Evolutionary conservation across 1,140 invertebrate species (phyloP).

Genomic region (Diorhabda sublineata): DNA sequence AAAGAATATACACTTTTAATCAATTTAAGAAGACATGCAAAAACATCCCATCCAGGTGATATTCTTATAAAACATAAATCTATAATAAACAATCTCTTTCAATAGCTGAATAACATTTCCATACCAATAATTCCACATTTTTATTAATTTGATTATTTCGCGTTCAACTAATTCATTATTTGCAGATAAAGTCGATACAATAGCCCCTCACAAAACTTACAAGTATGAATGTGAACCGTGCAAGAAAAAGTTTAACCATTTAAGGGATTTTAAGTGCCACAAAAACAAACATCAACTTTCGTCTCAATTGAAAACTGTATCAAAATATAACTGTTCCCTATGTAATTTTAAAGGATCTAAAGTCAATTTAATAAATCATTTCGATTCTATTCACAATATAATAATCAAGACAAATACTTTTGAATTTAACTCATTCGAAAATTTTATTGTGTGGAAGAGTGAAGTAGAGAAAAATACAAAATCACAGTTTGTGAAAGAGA

Average conservation of each 20-base stretch:
- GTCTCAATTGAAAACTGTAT: background rate
- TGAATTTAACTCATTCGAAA: background rate
- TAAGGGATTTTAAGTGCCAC: background rate
- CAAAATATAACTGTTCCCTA: conserved; percentile 15
- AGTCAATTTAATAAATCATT: conserved; percentile 13
- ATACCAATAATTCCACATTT: too few relatives aligned
- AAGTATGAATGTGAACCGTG: background rate
- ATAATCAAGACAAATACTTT: background rate
- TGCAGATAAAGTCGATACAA: background rate
- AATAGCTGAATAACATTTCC: too few relatives aligned
- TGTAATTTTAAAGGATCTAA: conserved; percentile 13
- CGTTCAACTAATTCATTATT: too few relatives aligned
- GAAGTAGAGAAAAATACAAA: conserved; percentile 15
- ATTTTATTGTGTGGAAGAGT: conserved; percentile 7
- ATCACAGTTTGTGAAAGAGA: conserved; percentile 4
- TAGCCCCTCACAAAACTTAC: conserved; percentile 3
- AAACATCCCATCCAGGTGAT: conserved; percentile 4
- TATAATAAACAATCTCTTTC: too few relatives aligned
- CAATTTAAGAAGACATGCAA: background rate
- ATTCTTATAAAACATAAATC: too few relatives aligned
- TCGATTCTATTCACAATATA: conserved; percentile 14
- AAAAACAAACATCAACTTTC: background rate
- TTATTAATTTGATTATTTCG: too few relatives aligned
- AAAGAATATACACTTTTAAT: conserved; percentile 1
- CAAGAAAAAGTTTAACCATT: background rate